Evolutionary conservation across 2,797 vertebrate genomes (phyloP).

Genomic region (Semotilus atromaculatus): DNA sequence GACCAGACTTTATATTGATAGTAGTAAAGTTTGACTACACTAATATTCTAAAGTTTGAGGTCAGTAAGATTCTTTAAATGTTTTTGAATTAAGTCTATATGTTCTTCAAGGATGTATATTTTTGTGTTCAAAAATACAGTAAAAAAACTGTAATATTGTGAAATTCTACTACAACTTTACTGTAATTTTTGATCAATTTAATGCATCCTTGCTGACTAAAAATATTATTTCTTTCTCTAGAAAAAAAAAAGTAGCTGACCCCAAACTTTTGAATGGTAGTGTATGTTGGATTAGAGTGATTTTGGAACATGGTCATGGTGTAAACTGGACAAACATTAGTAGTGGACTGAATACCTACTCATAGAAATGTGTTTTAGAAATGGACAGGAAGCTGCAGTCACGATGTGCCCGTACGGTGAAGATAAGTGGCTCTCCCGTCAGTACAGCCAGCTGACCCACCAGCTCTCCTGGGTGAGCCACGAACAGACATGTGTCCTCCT

Average conservation of each 20-base stretch:
- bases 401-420: slow-evolving; percentile 90
- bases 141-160: no score
- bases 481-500: slow-evolving; percentile 91
- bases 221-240: not conserved
- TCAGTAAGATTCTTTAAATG: not conserved
- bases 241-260: not conserved
- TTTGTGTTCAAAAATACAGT: no score
- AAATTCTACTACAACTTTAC: no score
- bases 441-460: slow-evolving; percentile 92
- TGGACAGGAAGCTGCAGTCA: slow-evolving; percentile 90
- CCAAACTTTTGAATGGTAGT: not conserved
- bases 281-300: not conserved
- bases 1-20: not conserved
- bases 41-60: not conserved
- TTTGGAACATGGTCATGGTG: not conserved
- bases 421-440: slow-evolving; percentile 94
- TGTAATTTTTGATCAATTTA: not conserved
- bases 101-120: no score
- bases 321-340: not conserved
- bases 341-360: slow-evolving; percentile 76
- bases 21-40: no score
- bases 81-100: no score
- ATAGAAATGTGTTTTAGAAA: slow-evolving; percentile 94
- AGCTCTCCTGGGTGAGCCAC: slow-evolving; percentile 90
- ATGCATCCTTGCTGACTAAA: not conserved